These are phyloP conservation scores for Schlechtendalia chinensis DNA, from an alignment of 1,140 invertebrate species.

Conservation along the genomic window DNA sequence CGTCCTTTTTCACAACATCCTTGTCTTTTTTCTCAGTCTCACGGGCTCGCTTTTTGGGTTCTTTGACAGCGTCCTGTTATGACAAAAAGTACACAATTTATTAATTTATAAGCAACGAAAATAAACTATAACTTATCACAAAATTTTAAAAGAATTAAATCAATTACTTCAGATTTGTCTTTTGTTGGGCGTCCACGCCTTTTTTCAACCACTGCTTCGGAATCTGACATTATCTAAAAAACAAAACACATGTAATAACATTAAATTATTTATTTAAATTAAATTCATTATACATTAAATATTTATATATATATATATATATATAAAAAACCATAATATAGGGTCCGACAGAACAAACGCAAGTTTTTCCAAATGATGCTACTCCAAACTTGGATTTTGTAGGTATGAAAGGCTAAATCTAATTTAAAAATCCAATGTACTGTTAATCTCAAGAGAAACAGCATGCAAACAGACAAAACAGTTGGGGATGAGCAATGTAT, in stretches of 20 bases:
- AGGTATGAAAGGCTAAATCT: no score
- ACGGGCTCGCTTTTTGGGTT: constrained; percentile 29
- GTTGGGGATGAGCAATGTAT: no score
- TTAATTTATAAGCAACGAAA: neutral
- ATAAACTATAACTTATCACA: no score
- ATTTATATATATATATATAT: no score
- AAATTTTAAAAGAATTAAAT: no score
- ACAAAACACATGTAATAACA: neutral
- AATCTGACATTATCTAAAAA: constrained; percentile 29
- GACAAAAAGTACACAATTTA: neutral
- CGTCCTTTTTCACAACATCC: constrained; percentile 32
- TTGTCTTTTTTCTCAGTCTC: constrained; percentile 41
- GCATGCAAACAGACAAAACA: no score
- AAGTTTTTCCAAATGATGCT: no score
- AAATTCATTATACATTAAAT: neutral
- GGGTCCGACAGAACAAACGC: no score
- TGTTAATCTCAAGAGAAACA: no score
- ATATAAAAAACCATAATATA: no score
- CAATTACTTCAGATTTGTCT: constrained; percentile 40
- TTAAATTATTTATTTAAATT: neutral
- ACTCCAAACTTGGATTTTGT: no score
- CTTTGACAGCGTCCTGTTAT: constrained; percentile 27
- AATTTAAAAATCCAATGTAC: no score
- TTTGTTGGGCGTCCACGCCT: constrained; percentile 39
- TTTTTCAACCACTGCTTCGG: constrained; percentile 38